Evolutionary conservation across 1,140 invertebrate genomes (phyloP), one percentile per base, ranked within the genome.

Genomic region (Elysia chlorotica): DNA sequence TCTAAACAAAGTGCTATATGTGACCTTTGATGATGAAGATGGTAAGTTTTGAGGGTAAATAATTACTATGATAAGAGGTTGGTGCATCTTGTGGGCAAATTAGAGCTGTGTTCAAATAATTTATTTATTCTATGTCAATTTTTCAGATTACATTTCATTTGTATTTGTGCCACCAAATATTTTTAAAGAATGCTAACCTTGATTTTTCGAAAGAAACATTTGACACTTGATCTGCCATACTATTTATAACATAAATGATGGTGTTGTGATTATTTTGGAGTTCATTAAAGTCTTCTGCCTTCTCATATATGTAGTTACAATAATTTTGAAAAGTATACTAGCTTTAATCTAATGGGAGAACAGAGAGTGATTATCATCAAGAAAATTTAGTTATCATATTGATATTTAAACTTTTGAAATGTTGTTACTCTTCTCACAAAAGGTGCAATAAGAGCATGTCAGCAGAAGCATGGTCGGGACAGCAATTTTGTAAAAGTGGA

Each of bases 401-500:
- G 41, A 48, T 14, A 10, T n/a, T n/a, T n/a, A 48, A 48, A n/a
- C 10, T 48, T 48, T 14, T 14, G n/a, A 48, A 48, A 48, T 14
- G 41, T 10, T 48, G 10, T 14, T 14, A 48, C 10, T 48, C 48
- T 30, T 41, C 1, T 38, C 30, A 25, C 48, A 41, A 41, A 35
- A 65, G 63, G 35, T 65, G 63, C 63, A 14, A 2, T 19, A 21
- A 35, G 2, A 17, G 36, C 63, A n/a, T 14, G 2, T n/a, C 2
- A n/a, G 2, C 30, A 41, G 3, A 65, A 65, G 30, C 63, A 65
- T 23, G 36, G 48, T 1, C 36, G n/a, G 37, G 37, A 65, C 2
- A 65, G 63, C 19, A 65, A 65, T 23, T 14, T 65, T 38, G 14
- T 28, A 4, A 65, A 65, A 37, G 63, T 65, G 25, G 63, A 65